Evolutionary conservation across 2,888 invertebrate species (phyloP), one percentile per base, ranked within the genome.

Genomic region (Syrphus vitripennis): DNA sequence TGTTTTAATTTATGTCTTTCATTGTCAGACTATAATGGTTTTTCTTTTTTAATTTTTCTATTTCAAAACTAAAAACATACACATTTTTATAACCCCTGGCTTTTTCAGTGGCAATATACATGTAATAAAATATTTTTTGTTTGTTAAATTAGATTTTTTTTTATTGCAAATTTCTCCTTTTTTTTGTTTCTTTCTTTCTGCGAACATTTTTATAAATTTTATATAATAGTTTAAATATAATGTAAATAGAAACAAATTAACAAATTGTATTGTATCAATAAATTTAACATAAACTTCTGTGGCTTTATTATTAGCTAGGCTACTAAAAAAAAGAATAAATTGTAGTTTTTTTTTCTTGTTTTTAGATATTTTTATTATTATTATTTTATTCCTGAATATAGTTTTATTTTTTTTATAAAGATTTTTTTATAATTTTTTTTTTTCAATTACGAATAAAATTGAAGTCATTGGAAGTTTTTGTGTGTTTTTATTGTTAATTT

Each of bases 271-370:
- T 81, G 59, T 37, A 57, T 72, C 80, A 61, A 77, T 63, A 67
- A 84, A 80, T 71, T 72, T 63, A 63, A 31, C 81, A 71, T 77
- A 74, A 81, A 81, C 86, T 86, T 86, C 77, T 69, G 61, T 77
- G 81, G 63, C 81, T 77, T 81, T 72, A 53, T 65, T 65, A 48
- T 61, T 86, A 86, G 81, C 86, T 86, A 77, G 77, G 86, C 86
- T 86, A 81, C 48, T 45, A 48, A 48, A 48, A 40, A 19, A 65
- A n/a, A 16, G 29, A 31, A 67, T 45, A 14, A 67, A 53, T 65
- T 70, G 63, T 50, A 14, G 37, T 53, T 26, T 76, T 72, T 10
- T 21, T 71, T 57, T 61, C 37, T 71, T 50, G n/a, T 83, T 12
- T 50, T 72, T 61, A 55, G 34, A 34, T 37, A 21, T 26, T 63